Conservation (phyloP, 2,797 vertebrate genomes). For the Micrastur ruficollis region DNA sequence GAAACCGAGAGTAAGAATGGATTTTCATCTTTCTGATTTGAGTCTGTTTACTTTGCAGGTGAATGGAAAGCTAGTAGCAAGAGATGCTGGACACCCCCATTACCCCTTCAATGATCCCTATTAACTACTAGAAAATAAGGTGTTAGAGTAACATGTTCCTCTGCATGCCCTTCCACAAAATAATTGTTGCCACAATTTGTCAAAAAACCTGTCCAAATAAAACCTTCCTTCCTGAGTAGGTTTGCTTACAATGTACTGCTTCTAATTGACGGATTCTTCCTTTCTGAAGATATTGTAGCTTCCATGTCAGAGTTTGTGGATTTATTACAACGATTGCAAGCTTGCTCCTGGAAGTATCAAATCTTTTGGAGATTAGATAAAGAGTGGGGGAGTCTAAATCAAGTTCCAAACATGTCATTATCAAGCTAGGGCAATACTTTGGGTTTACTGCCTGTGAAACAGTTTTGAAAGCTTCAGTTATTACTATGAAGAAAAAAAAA, state of each 20-base stretch:
- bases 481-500: background rate
- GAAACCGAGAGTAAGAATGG: background rate
- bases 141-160: background rate
- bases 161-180: background rate
- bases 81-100: conserved; percentile 89
- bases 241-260: background rate
- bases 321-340: background rate
- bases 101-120: conserved; percentile 96
- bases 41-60: conserved; percentile 80
- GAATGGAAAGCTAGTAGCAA: conserved; percentile 82
- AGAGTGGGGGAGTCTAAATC: background rate
- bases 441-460: background rate
- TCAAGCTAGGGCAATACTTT: background rate
- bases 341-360: background rate
- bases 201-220: background rate
- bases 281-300: background rate
- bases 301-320: background rate
- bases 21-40: background rate
- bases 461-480: background rate
- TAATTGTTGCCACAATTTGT: background rate
- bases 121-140: conserved; percentile 65
- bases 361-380: background rate
- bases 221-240: background rate
- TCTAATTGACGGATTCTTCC: background rate
- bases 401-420: background rate